A percentile compares a stretch with the other conserved stretches of the same genome.
These are phyloP conservation scores for Asteroscopus sphinx DNA, from an alignment of 2,888 invertebrate genomes.

Conservation along the genomic window DNA sequence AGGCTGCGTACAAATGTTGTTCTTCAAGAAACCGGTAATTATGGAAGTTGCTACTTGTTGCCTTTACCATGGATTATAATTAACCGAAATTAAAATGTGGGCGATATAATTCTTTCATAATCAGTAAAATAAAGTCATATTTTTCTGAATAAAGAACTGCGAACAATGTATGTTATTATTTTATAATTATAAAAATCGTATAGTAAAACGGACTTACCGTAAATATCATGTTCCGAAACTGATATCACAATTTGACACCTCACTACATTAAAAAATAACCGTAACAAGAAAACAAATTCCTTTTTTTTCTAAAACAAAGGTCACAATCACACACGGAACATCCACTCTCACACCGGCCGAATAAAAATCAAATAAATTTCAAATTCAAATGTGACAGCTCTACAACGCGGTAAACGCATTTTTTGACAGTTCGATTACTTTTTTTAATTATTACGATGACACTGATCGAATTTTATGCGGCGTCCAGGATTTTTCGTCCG, in stretches of 20 bases:
- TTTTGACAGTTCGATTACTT: constrained; percentile 60
- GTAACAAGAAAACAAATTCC: constrained; percentile 33
- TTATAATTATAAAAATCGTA: background rate
- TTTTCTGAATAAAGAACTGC: background rate
- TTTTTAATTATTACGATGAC: constrained; percentile 62
- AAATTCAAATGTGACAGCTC: constrained; percentile 69
- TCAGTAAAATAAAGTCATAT: background rate
- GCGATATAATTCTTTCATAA: background rate
- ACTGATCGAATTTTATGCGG: constrained; percentile 59
- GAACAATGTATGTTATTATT: too few species aligned
- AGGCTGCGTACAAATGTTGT: constrained; percentile 31
- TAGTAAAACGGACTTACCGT: constrained; percentile 43
- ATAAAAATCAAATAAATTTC: constrained; percentile 65
- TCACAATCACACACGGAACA: constrained; percentile 66
- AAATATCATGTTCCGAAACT: constrained; percentile 33
- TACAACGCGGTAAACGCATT: constrained; percentile 57
- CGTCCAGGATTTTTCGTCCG: constrained; percentile 61
- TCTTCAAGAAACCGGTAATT: constrained; percentile 32
- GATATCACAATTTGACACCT: constrained; percentile 41
- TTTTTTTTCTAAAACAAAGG: constrained; percentile 61
- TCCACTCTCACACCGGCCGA: constrained; percentile 70
- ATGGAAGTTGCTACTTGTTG: constrained; percentile 50
- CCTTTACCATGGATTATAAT: constrained; percentile 31
- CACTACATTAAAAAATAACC: constrained; percentile 44
- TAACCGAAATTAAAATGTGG: constrained; percentile 3